Percentiles rank a stretch among this genome's conserved stretches.
Conservation (phyloP, 2,888 invertebrate genomes). For the Agriopis marginaria region DNA sequence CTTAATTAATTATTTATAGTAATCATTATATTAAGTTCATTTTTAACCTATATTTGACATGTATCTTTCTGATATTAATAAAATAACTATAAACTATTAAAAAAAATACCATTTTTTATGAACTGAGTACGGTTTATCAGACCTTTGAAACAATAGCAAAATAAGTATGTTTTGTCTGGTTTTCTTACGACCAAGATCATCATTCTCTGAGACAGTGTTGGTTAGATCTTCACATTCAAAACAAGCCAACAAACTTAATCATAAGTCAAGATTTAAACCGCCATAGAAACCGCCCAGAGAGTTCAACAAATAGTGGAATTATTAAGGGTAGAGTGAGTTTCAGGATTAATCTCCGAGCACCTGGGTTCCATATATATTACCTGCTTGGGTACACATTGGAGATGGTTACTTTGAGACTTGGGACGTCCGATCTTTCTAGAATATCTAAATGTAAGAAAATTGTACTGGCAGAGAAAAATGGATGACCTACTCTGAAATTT, state of each 20-base stretch:
- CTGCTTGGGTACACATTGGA: slow-evolving; percentile 56
- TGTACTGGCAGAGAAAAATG: too few species aligned
- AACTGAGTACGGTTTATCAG: too few species aligned
- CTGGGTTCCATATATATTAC: slow-evolving; percentile 55
- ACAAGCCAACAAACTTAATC: slow-evolving; percentile 12
- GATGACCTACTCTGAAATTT: too few species aligned
- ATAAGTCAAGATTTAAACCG: slow-evolving; percentile 11
- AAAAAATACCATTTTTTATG: too few species aligned
- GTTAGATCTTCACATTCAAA: slow-evolving; percentile 11
- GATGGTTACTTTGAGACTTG: slow-evolving; percentile 46
- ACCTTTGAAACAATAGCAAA: too few species aligned
- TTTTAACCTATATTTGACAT: too few species aligned
- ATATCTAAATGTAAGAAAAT: slow-evolving; percentile 5
- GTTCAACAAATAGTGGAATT: slow-evolving; percentile 59
- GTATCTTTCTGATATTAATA: too few species aligned
- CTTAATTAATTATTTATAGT: too few species aligned
- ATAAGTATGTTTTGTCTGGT: not conserved
- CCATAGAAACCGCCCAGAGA: slow-evolving; percentile 43
- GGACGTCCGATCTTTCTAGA: slow-evolving; percentile 16
- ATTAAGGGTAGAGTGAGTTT: slow-evolving; percentile 60
- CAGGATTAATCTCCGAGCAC: slow-evolving; percentile 53
- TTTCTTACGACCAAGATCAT: too few species aligned
- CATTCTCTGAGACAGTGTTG: not conserved
- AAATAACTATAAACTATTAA: too few species aligned
- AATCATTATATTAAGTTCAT: too few species aligned